Percentiles rank a stretch among this genome's conserved stretches.
phyloP scores from a whole-genome alignment of 2,113 vertebrate genomes.

The Gambusia affinis region DNA sequence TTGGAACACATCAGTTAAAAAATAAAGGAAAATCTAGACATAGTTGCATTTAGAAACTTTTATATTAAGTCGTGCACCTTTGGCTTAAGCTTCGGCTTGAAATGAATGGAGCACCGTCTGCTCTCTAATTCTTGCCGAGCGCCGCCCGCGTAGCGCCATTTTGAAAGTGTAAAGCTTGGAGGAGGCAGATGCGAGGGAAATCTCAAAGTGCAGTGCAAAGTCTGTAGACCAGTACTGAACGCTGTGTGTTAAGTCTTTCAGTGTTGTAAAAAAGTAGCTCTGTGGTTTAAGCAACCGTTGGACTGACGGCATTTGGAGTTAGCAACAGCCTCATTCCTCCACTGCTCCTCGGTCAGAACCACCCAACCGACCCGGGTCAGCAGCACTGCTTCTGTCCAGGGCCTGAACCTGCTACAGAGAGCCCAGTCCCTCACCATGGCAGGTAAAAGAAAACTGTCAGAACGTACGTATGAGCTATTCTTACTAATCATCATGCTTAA shows the following conservation, averaged over 20 bases:
- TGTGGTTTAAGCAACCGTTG: no score
- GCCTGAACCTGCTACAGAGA: constrained; percentile 57
- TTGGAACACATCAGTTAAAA: background rate
- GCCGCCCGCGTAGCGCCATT: constrained; percentile 77
- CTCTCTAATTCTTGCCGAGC: constrained; percentile 29
- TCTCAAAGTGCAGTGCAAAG: constrained; percentile 71
- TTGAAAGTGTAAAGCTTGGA: constrained; percentile 71
- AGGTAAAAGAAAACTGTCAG: constrained; percentile 60
- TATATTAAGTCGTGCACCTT: accelerated
- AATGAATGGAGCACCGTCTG: constrained; percentile 1
- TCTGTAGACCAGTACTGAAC: constrained; percentile 28
- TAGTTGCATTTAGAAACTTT: background rate
- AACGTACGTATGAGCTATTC: background rate
- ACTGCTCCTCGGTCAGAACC: constrained; percentile 54
- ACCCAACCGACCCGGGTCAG: constrained; percentile 7
- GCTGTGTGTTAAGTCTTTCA: background rate
- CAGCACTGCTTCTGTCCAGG: constrained; percentile 53
- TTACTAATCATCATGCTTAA: background rate
- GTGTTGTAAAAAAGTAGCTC: background rate
- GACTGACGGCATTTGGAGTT: background rate
- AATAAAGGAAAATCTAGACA: accelerated
- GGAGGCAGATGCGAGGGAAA: constrained; percentile 66
- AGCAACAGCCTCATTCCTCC: constrained; percentile 30
- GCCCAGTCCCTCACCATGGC: constrained; percentile 66
- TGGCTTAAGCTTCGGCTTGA: background rate